phyloP scores from a whole-genome alignment of 2,113 vertebrate genomes.

The Misgurnus anguillicaudatus region DNA sequence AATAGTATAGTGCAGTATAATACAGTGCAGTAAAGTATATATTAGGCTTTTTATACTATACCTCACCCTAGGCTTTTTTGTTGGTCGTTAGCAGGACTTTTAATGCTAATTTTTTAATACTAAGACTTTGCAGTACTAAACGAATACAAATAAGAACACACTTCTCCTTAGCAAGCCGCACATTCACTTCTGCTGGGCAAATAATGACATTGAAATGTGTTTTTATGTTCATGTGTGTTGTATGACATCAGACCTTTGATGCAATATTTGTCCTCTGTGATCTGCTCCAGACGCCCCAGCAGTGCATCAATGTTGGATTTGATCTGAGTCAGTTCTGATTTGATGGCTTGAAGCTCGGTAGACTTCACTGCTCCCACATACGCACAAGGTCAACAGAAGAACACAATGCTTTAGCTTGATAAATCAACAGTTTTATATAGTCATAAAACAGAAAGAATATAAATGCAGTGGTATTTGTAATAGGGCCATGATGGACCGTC shows the following conservation, averaged over 20 bases:
- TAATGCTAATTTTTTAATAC: too few relatives aligned
- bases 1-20: too few relatives aligned
- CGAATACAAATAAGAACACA: too few relatives aligned
- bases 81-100: too few relatives aligned
- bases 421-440: constrained; percentile 5
- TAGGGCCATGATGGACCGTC: not conserved
- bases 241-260: constrained; percentile 71
- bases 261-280: constrained; percentile 83
- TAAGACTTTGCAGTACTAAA: too few relatives aligned
- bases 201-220: not conserved
- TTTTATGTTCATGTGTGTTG: not conserved
- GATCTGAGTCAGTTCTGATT: constrained; percentile 91
- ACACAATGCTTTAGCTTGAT: not conserved
- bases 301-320: constrained; percentile 93
- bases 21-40: too few relatives aligned
- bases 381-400: constrained; percentile 11
- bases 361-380: constrained; percentile 77
- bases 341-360: constrained; percentile 88
- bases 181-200: not conserved
- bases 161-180: too few relatives aligned
- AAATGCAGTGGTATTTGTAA: not conserved
- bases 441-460: constrained; percentile 7
- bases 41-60: too few relatives aligned
- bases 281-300: constrained; percentile 89
- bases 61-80: too few relatives aligned